Evolutionary conservation across 2,888 invertebrate species (phyloP).

Genomic region (Tinea trinotella): DNA sequence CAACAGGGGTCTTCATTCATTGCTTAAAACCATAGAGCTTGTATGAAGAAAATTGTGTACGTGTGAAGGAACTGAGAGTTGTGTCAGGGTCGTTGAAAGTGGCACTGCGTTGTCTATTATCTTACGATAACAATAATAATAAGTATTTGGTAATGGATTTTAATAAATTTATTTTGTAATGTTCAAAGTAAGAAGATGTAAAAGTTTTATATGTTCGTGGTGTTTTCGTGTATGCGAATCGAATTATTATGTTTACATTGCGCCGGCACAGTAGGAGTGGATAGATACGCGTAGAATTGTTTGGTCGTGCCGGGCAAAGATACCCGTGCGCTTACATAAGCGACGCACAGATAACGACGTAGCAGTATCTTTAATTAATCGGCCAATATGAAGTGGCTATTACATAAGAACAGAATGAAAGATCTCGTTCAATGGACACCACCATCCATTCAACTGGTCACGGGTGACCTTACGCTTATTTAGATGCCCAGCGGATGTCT

Average conservation of each 20-base stretch:
- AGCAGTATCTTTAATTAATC: conserved; percentile 32
- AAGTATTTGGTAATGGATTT: no score
- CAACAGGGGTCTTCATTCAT: no score
- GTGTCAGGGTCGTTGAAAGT: no score
- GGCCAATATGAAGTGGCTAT: conserved; percentile 32
- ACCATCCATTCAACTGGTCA: conserved; percentile 41
- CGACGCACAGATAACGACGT: conserved; percentile 26
- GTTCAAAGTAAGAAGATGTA: no score
- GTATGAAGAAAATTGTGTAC: no score
- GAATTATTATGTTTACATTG: conserved; percentile 13
- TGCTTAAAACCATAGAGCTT: no score
- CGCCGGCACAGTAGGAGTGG: conserved; percentile 1
- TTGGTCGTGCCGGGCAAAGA: conserved; percentile 19
- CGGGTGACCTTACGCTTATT: background rate
- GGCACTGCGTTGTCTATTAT: no score
- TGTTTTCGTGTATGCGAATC: conserved; percentile 8
- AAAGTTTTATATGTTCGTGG: no score
- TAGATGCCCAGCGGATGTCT: conserved; percentile 3
- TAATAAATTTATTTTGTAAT: no score
- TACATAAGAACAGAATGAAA: conserved; percentile 51
- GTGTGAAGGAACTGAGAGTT: no score
- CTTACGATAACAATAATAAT: no score
- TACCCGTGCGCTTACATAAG: conserved; percentile 28
- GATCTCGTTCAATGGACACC: conserved; percentile 46
- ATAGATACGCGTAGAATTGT: conserved; percentile 19